These are phyloP conservation scores for Laothoe populi DNA, from an alignment of 2,888 invertebrate genomes.

Conservation along the genomic window DNA sequence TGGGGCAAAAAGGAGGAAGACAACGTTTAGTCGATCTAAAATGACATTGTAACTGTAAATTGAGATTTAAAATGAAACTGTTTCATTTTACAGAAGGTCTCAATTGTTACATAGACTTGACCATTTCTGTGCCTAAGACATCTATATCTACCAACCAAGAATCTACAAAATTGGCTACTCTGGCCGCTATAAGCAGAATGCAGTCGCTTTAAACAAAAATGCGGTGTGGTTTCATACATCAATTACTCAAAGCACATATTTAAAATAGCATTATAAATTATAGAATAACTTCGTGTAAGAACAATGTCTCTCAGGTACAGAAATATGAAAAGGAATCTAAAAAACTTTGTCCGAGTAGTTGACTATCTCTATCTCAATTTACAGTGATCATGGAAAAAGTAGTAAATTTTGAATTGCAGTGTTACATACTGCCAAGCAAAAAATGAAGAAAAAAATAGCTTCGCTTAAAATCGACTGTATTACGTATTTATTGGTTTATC, in stretches of 20 bases:
- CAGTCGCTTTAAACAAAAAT: background rate
- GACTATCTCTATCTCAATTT: constrained; percentile 48
- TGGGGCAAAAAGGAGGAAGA: constrained; percentile 90
- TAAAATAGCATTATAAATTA: background rate
- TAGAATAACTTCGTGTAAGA: background rate
- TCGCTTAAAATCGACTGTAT: constrained; percentile 75
- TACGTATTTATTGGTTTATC: constrained; percentile 52
- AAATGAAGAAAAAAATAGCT: constrained; percentile 65
- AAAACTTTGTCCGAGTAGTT: background rate
- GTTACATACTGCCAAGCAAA: constrained; percentile 54
- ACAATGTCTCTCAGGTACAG: constrained; percentile 16
- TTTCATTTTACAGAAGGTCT: constrained; percentile 19
- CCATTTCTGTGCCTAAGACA: constrained; percentile 13
- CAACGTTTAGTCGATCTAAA: constrained; percentile 69
- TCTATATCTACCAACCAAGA: too few species aligned
- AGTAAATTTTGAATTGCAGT: constrained; percentile 60
- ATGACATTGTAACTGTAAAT: constrained; percentile 50
- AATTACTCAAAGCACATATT: background rate
- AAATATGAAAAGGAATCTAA: constrained; percentile 3
- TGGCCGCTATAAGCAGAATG: background rate
- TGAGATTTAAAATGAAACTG: constrained; percentile 40
- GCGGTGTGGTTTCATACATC: background rate
- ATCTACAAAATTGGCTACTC: background rate
- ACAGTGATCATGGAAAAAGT: constrained; percentile 48
- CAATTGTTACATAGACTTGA: background rate